Conservation (phyloP, 2,888 invertebrate species). For the Agrotis puta region DNA sequence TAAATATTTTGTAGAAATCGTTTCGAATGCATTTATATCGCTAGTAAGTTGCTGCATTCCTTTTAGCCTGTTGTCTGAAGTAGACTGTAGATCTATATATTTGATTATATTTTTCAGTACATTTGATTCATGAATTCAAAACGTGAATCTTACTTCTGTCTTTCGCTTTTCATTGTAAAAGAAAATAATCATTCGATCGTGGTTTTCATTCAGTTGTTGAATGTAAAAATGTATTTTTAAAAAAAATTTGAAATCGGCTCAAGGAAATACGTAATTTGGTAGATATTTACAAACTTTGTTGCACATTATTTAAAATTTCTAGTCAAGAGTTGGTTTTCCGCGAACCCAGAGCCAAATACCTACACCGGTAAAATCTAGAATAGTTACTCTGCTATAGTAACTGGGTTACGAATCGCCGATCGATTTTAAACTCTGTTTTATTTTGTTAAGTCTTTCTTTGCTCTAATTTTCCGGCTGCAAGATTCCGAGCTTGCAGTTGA, state of each 20-base stretch:
- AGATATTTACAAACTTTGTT: constrained; percentile 29
- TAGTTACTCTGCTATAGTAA: constrained; percentile 7
- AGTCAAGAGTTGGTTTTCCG: constrained; percentile 25
- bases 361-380: constrained; percentile 26
- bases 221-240: constrained; percentile 30
- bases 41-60: constrained; percentile 38
- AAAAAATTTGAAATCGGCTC: constrained; percentile 25
- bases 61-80: constrained; percentile 1
- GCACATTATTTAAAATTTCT: constrained; percentile 47
- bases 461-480: constrained; percentile 4
- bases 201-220: constrained; percentile 32
- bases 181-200: constrained; percentile 40
- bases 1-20: constrained; percentile 44
- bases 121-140: background rate
- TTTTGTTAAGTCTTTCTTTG: background rate
- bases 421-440: background rate
- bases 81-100: constrained; percentile 34
- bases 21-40: constrained; percentile 41
- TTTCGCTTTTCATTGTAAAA: constrained; percentile 25
- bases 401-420: background rate
- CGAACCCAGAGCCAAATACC: constrained; percentile 30
- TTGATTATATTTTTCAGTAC: constrained; percentile 2
- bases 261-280: constrained; percentile 29
- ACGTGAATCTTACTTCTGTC: constrained; percentile 16
- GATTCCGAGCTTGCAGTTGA: constrained; percentile 5